Evolutionary conservation across 2,888 invertebrate genomes (phyloP).

Genomic region (Monopis laevigella): DNA sequence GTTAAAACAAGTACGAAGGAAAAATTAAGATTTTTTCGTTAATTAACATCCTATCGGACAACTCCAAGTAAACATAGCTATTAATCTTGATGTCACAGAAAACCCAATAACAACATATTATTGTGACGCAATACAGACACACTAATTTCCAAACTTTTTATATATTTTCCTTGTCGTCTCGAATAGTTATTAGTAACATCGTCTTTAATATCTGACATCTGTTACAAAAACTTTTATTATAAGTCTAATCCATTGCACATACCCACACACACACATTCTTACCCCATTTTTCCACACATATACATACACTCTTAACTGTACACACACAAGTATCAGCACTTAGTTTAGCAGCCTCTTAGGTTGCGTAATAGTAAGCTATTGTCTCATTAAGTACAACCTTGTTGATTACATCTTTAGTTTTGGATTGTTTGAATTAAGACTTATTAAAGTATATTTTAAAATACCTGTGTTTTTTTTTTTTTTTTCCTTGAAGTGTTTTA

Average conservation of each 20-base stretch:
- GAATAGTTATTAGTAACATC: conserved; percentile 56
- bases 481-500: no score
- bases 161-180: conserved; percentile 54
- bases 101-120: conserved; percentile 25
- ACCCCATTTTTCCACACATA: conserved; percentile 27
- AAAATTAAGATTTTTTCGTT: neutral
- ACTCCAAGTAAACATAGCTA: conserved; percentile 40
- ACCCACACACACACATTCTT: conserved; percentile 27
- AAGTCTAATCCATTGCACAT: conserved; percentile 65
- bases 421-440: no score
- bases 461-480: no score
- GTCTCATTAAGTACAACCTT: no score
- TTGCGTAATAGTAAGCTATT: conserved; percentile 7
- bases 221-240: conserved; percentile 68
- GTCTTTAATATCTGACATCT: conserved; percentile 68
- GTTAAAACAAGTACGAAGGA: neutral
- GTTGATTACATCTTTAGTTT: no score
- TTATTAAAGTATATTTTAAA: no score
- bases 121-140: conserved; percentile 6
- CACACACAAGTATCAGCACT: conserved; percentile 47
- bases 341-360: conserved; percentile 47
- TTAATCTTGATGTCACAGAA: conserved; percentile 35
- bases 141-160: conserved; percentile 61
- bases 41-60: no score
- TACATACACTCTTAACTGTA: conserved; percentile 25